A percentile compares a stretch with the other conserved stretches of the same genome.
phyloP scores from a whole-genome alignment of 2,888 invertebrate species.

The Lycaena phlaeas region DNA sequence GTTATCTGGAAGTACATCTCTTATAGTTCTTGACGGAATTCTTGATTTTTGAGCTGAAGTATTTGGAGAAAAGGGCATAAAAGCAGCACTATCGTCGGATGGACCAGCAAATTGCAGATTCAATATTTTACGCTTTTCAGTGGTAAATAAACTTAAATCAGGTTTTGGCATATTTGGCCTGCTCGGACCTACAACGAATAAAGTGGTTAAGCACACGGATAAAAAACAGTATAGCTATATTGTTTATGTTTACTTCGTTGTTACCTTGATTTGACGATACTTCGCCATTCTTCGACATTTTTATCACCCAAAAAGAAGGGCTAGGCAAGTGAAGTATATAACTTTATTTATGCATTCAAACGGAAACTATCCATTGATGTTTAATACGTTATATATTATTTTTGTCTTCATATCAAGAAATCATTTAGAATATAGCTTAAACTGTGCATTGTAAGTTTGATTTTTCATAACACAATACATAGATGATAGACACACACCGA shows the following conservation, averaged over 20 bases:
- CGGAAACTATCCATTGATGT: conserved; percentile 51
- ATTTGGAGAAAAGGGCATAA: conserved; percentile 61
- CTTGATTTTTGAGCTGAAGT: conserved; percentile 42
- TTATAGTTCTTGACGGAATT: conserved; percentile 53
- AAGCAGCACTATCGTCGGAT: conserved; percentile 59
- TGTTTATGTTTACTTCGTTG: conserved; percentile 14
- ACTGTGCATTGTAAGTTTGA: conserved; percentile 18
- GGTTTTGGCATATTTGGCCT: conserved; percentile 58
- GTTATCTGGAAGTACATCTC: conserved; percentile 63
- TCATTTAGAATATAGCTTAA: conserved; percentile 17
- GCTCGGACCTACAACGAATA: conserved; percentile 47
- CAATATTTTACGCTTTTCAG: conserved; percentile 73
- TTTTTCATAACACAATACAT: conserved; percentile 12
- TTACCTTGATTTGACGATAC: conserved; percentile 77
- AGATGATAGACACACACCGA: conserved; percentile 9
- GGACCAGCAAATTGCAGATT: conserved; percentile 71
- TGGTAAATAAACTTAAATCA: conserved; percentile 54
- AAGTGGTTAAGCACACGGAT: background rate
- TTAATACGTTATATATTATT: conserved; percentile 30
- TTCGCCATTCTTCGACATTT: conserved; percentile 83
- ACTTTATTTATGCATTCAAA: conserved; percentile 38
- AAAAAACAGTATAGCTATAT: background rate
- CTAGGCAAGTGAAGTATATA: conserved; percentile 33
- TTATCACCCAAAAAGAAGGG: conserved; percentile 27
- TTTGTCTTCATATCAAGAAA: conserved; percentile 36